Conservation (phyloP, 2,797 vertebrate species). For the Poliocrania exsul region DNA sequence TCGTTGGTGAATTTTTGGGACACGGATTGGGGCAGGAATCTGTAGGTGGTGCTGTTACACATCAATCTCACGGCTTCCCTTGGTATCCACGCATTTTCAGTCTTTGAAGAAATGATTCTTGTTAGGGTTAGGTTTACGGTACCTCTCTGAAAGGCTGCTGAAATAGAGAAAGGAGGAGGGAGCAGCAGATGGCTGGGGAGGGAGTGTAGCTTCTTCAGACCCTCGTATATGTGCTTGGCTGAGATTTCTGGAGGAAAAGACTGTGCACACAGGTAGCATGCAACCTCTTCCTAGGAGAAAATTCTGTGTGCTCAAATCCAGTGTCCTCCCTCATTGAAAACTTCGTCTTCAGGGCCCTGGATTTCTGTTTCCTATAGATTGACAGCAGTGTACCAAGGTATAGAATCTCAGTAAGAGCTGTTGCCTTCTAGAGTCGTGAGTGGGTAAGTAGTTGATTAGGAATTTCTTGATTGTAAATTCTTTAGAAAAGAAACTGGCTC, state of each 20-base stretch:
- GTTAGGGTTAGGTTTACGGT: neutral
- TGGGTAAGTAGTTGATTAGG: neutral
- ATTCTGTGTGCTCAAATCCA: neutral
- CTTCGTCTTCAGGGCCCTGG: neutral
- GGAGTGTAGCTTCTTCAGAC: neutral
- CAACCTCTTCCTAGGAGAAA: neutral
- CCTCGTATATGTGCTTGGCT: neutral
- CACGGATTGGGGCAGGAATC: neutral
- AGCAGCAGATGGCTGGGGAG: neutral
- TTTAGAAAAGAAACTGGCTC: neutral
- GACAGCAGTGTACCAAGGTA: neutral
- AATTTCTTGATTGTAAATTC: neutral
- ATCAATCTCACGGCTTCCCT: rapidly evolving
- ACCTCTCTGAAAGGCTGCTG: neutral
- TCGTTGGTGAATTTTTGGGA: neutral
- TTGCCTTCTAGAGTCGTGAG: neutral
- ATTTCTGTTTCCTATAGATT: neutral
- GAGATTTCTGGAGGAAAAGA: neutral
- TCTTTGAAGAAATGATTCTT: neutral
- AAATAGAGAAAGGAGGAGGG: neutral
- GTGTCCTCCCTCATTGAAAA: neutral
- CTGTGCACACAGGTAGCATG: neutral
- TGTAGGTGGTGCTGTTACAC: neutral
- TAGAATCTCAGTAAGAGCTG: neutral
- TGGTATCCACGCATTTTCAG: neutral